Percentiles rank a stretch among this genome's conserved stretches.
Conservation (phyloP, 1,140 invertebrate species). For the Tribolium castaneum region DNA sequence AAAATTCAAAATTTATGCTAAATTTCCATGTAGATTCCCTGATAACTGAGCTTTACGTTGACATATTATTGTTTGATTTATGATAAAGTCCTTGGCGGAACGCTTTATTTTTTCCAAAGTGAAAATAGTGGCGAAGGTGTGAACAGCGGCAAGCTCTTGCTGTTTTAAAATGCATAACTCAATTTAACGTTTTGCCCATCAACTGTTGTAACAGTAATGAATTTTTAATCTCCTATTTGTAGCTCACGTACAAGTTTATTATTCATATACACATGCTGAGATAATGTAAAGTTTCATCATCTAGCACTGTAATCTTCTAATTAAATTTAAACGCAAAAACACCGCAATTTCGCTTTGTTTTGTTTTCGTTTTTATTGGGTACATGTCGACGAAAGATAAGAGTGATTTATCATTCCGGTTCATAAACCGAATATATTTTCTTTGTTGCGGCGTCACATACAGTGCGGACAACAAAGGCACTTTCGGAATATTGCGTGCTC, state of each 20-base stretch:
- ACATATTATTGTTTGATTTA: neutral
- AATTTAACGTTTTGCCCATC: constrained; percentile 15
- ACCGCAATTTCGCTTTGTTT: neutral
- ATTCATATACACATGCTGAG: constrained; percentile 9
- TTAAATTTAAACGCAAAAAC: neutral
- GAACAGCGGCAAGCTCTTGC: neutral
- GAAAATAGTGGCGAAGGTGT: neutral
- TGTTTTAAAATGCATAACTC: constrained; percentile 28
- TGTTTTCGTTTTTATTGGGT: neutral
- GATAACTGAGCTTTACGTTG: neutral
- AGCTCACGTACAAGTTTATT: constrained; percentile 1
- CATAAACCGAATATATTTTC: neutral
- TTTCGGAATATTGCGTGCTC: neutral
- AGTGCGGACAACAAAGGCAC: neutral
- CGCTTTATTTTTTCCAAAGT: neutral
- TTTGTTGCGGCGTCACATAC: neutral
- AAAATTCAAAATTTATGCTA: neutral
- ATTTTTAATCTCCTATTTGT: constrained; percentile 13
- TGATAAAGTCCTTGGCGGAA: neutral
- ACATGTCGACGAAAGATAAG: neutral
- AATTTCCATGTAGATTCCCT: neutral
- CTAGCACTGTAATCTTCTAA: constrained; percentile 1
- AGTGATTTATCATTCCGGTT: neutral
- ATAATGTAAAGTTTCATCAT: constrained; percentile 25
- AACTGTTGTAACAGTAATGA: neutral